phyloP scores from a whole-genome alignment of 2,113 vertebrate species.

The Nanorana parkeri region DNA sequence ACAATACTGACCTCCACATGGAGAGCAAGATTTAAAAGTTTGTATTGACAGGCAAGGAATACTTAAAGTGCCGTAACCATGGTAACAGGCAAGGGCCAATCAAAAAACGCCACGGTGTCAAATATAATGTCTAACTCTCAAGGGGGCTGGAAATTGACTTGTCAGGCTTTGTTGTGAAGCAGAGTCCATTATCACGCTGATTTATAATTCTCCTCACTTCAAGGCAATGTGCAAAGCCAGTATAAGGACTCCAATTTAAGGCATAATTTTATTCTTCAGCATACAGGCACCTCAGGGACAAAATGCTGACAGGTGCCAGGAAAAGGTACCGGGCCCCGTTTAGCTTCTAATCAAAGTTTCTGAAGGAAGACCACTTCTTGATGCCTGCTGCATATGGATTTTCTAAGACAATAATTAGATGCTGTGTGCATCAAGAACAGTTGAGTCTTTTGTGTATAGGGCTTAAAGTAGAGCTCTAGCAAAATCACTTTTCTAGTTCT shows the following conservation, averaged over 20 bases:
- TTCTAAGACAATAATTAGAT: too few species aligned
- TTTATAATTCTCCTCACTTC: conserved; percentile 2
- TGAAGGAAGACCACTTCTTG: too few species aligned
- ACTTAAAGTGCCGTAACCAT: neutral
- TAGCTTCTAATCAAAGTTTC: too few species aligned
- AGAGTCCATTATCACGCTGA: conserved; percentile 21
- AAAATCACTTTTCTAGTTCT: too few species aligned
- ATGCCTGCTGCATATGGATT: too few species aligned
- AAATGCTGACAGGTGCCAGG: conserved; percentile 4
- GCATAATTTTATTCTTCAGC: neutral
- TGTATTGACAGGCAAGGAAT: neutral
- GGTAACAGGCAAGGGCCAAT: neutral
- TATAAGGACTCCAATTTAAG: conserved; percentile 1
- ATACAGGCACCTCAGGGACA: neutral
- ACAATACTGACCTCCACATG: neutral
- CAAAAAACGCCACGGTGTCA: neutral
- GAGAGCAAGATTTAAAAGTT: neutral
- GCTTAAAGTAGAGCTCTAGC: too few species aligned
- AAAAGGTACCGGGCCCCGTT: too few species aligned
- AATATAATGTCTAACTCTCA: neutral
- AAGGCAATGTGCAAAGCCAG: neutral
- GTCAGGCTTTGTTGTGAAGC: conserved; percentile 13
- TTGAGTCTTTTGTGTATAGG: too few species aligned
- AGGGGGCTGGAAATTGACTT: conserved; percentile 6
- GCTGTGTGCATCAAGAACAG: too few species aligned